Evolutionary conservation across 2,113 vertebrate genomes (phyloP), one percentile per base, ranked within the genome.

Genomic region (Eubucco bourcierii): DNA sequence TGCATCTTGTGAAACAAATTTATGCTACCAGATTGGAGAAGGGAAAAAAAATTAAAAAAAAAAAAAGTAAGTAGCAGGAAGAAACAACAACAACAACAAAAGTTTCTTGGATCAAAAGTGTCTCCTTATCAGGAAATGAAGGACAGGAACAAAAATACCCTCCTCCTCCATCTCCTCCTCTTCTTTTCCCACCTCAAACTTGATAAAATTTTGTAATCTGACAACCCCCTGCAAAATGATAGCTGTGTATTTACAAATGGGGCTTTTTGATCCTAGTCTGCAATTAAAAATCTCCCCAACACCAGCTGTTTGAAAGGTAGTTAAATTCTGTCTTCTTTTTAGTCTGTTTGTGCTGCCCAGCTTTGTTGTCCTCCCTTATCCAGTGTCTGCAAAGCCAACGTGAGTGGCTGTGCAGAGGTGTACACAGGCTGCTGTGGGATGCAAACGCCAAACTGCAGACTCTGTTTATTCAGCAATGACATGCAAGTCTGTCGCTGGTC

Each of bases 101-200:
- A 34, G 46, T 16, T 31, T 92, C 52, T 53, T 73, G 80, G 77
- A 95, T 90, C 84, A 94, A 88, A 96, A 89, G 37, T 90, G 77
- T 86, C 93, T 93, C 53, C 59, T 72, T 90, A 92, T 90, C 82
- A 95, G 94, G 94, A 93, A 95, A 88, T 86, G 90, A 96, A 95
- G 90, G 87, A 95, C 70, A 71, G 85, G 89, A 89, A 79, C 82
- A 94, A 96, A 96, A 96, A 96, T 92, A 92, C 53, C 55, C 21
- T 93, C 89, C 92, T 97, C 94, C 92, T 95, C 89, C 92, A 77
- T 83, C 78, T 93, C 88, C 93, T 94, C 93, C 90, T 94, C 92
- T 81, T 92, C 88, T 94, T 93, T 88, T 90, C 93, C 91, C 93
- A 95, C 87, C 90, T 91, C 91, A 72, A 76, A 88, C 90, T 95